Base-by-base conservation (phyloP, 2,888 invertebrate species). In the Melitaea athalia region DNA sequence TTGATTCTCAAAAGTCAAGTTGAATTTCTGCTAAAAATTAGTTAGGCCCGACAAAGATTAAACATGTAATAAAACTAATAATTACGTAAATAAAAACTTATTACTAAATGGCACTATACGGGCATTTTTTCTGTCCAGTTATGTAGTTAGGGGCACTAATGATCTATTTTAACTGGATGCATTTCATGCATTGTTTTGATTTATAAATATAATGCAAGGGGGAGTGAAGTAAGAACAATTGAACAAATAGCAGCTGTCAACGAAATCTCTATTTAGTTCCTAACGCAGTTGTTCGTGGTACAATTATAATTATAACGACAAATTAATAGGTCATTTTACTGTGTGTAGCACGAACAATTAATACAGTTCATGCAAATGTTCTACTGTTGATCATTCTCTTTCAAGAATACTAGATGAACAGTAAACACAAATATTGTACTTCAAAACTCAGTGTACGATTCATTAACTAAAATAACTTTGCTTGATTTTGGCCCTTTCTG, bases 111-210 rank as follows among this genome's bases (percentile, higher is more conserved):
- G 2, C 12, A 11, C 5, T 12, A 24, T 24, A 24, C 31, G 31
- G 5, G 38, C 33, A 33, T 0, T 55, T 33, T n/a, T 55, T 38
- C 14, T 38, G 33, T 38, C 55, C 33, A 8, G 55, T 11, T 8
- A 33, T 55, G 55, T 55, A 33, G 8, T 31, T 55, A 33, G 55
- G 55, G 55, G 55, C 33, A 33, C 33, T 55, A 55, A 55, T 55
- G 55, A 55, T 31, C 38, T 55, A 33, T 12, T 50, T 50, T n/a
- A 50, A 50, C n/a, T 50, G 38, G 38, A 38, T 38, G 38, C 38
- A 38, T 8, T 38, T 38, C 8, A 53, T n/a, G 55, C 55, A 55
- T 55, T 55, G 55, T 55, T 55, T 55, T 55, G 55, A 55, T 55
- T 14, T 55, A 5, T 33, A 8, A 55, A 12, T 33, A 33, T 33